Evolutionary conservation across 2,797 vertebrate species (phyloP).

Genomic region (Danio choprae): DNA sequence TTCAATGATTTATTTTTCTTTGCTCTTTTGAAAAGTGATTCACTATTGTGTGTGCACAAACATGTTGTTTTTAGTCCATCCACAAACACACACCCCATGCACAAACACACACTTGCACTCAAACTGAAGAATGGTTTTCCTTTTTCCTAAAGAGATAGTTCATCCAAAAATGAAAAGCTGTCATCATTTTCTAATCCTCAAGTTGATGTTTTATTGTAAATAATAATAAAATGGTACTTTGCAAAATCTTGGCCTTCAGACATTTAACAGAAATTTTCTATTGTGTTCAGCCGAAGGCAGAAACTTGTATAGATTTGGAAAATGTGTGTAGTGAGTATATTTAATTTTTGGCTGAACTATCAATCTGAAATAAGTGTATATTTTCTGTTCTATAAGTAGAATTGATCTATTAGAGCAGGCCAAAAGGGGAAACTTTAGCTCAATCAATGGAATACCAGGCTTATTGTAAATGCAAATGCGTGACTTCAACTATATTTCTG

Average conservation of each 20-base stretch:
- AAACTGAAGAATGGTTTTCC: neutral
- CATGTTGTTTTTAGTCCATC: neutral
- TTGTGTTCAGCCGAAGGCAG: too few species aligned
- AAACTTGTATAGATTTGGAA: too few species aligned
- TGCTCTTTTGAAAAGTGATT: neutral
- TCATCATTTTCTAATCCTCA: too few species aligned
- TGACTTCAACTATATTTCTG: too few species aligned
- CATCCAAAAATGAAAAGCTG: too few species aligned
- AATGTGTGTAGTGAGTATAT: too few species aligned
- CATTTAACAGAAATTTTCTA: too few species aligned
- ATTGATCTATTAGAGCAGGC: neutral
- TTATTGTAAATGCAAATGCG: too few species aligned
- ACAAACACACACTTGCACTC: neutral
- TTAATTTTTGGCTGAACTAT: too few species aligned
- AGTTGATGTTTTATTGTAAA: too few species aligned
- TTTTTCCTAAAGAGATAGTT: neutral
- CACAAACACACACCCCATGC: neutral
- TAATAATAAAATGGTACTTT: too few species aligned
- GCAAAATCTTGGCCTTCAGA: too few species aligned
- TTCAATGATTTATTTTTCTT: constrained; percentile 1
- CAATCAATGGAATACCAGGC: neutral
- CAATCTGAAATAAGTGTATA: neutral
- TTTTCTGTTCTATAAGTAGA: neutral
- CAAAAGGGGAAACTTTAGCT: neutral
- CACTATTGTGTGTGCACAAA: neutral